phyloP scores from a whole-genome alignment of 2,888 invertebrate genomes.

The Horisme vitalbata region DNA sequence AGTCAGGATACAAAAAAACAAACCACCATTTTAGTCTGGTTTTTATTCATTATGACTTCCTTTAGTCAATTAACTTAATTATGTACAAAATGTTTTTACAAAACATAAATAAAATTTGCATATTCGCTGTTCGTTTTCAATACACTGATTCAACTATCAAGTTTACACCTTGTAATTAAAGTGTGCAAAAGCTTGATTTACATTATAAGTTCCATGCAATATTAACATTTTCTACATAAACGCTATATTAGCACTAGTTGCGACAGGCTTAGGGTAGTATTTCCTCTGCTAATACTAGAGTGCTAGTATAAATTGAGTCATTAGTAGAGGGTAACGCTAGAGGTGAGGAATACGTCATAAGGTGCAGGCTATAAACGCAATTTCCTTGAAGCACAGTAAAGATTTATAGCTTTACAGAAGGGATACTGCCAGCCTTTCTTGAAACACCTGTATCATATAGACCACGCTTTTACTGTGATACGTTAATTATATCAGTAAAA shows the following conservation, averaged over 20 bases:
- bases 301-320: constrained; percentile 63
- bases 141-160: constrained; percentile 51
- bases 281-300: constrained; percentile 17
- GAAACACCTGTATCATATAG: too few relatives aligned
- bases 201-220: constrained; percentile 53
- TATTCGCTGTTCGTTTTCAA: constrained; percentile 12
- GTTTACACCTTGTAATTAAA: constrained; percentile 62
- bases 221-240: constrained; percentile 25
- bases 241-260: constrained; percentile 8
- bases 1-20: too few relatives aligned
- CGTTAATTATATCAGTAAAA: too few relatives aligned
- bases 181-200: constrained; percentile 53
- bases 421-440: too few relatives aligned
- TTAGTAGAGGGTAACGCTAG: constrained; percentile 63
- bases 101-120: not conserved
- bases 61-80: too few relatives aligned
- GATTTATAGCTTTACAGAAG: not conserved
- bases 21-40: too few relatives aligned
- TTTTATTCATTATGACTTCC: too few relatives aligned
- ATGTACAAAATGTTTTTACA: too few relatives aligned
- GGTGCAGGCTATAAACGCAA: constrained; percentile 67
- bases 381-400: constrained; percentile 48
- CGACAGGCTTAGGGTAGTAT: constrained; percentile 2
- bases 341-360: constrained; percentile 66
- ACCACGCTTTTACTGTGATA: too few relatives aligned